phyloP scores from a whole-genome alignment of 2,888 invertebrate species.

The Chrysolina haemoptera region DNA sequence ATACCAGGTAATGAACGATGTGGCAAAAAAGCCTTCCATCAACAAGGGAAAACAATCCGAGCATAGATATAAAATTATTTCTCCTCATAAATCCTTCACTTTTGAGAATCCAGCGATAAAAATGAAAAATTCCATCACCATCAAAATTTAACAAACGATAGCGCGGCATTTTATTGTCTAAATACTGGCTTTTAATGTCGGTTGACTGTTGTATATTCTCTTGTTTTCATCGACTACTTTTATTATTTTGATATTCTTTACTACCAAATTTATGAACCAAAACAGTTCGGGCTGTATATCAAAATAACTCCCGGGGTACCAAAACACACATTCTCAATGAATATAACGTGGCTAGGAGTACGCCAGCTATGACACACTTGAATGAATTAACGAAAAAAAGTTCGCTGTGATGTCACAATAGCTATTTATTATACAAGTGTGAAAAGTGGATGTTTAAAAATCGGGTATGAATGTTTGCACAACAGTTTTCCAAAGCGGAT shows the following conservation, averaged over 20 bases:
- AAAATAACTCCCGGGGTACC: conserved; percentile 45
- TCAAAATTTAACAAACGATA: conserved; percentile 41
- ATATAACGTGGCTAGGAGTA: conserved; percentile 25
- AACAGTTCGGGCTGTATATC: conserved; percentile 45
- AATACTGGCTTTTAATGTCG: conserved; percentile 45
- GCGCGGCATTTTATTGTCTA: conserved; percentile 41
- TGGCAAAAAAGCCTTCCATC: conserved; percentile 26
- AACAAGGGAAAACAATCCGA: not conserved
- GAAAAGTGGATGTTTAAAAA: too few species aligned
- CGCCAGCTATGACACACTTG: not conserved
- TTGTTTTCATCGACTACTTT: conserved; percentile 50
- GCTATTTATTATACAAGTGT: too few species aligned
- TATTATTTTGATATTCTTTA: conserved; percentile 49
- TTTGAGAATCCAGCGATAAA: conserved; percentile 39
- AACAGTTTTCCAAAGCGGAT: too few species aligned
- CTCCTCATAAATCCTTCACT: conserved; percentile 39
- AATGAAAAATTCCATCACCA: conserved; percentile 43
- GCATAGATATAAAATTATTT: conserved; percentile 23
- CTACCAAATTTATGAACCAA: conserved; percentile 49
- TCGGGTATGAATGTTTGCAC: too few species aligned
- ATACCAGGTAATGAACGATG: conserved; percentile 17
- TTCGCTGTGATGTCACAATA: too few species aligned
- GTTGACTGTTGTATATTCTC: conserved; percentile 44
- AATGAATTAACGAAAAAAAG: not conserved
- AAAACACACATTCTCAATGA: conserved; percentile 43